phyloP scores from a whole-genome alignment of 2,888 invertebrate species.

The Melinaea marsaeus region DNA sequence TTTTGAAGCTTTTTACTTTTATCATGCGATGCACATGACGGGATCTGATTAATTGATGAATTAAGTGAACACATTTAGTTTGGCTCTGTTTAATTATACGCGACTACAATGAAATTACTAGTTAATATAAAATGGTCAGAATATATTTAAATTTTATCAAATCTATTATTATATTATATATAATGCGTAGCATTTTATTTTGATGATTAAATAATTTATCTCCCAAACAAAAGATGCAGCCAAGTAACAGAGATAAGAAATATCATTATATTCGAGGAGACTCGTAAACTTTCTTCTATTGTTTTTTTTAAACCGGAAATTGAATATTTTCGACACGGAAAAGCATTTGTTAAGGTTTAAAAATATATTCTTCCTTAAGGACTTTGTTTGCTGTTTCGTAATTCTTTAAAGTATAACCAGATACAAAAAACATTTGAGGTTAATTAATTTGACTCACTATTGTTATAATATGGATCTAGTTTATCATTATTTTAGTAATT shows the following conservation, averaged over 20 bases:
- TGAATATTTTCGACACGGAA: neutral
- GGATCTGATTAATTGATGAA: conserved; percentile 19
- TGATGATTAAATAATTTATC: neutral
- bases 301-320: neutral
- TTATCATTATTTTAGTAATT: too few species aligned
- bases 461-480: too few species aligned
- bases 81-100: conserved; percentile 18
- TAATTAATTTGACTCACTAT: too few species aligned
- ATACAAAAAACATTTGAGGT: too few species aligned
- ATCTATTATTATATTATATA: too few species aligned
- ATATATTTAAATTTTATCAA: too few species aligned
- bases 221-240: conserved; percentile 1
- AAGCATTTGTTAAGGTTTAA: too few species aligned
- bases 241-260: conserved; percentile 7
- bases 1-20: conserved; percentile 1
- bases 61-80: conserved; percentile 18
- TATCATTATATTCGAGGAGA: neutral
- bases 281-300: conserved; percentile 4
- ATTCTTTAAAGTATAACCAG: too few species aligned
- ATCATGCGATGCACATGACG: neutral
- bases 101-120: neutral
- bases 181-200: neutral
- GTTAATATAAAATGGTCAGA: neutral
- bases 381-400: too few species aligned
- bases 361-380: too few species aligned